These are phyloP conservation scores for Hexactinellida sp. DNA, from an alignment of 37 sponge, comb jelly and placozoan genomes.

Conservation along the genomic window DNA sequence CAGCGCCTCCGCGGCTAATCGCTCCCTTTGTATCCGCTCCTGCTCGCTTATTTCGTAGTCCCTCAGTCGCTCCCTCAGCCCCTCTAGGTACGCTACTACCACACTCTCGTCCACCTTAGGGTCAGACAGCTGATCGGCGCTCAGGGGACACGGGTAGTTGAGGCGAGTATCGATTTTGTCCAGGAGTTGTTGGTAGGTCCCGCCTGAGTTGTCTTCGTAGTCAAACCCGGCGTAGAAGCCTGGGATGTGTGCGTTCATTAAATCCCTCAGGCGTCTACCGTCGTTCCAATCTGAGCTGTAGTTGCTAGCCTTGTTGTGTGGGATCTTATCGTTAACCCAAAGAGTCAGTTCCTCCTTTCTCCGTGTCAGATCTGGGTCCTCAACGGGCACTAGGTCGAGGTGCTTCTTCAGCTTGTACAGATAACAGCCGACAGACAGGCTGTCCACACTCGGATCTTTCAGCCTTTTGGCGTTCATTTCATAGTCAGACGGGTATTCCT, in stretches of 20 bases:
- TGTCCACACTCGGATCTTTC: conserved; percentile 64
- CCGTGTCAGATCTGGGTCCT: background rate
- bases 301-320: conserved; percentile 53
- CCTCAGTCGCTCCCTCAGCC: conserved; percentile 31
- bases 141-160: conserved; percentile 30
- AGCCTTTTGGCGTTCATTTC: conserved; percentile 50
- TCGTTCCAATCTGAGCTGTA: conserved; percentile 69
- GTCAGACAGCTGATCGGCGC: conserved; percentile 40
- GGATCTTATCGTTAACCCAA: conserved; percentile 65
- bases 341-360: conserved; percentile 25
- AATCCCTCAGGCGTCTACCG: conserved; percentile 63
- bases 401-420: conserved; percentile 63
- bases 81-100: conserved; percentile 47
- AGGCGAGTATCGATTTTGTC: conserved; percentile 28
- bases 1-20: background rate
- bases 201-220: conserved; percentile 36
- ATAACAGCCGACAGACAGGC: conserved; percentile 76
- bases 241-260: conserved; percentile 51
- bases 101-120: conserved; percentile 66
- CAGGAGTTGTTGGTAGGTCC: conserved; percentile 33
- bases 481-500: background rate
- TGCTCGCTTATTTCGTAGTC: background rate
- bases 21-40: background rate
- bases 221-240: conserved; percentile 52
- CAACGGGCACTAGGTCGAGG: conserved; percentile 17